Base-by-base conservation (phyloP, 2,113 vertebrate species). In the Dasyprocta punctata region DNA sequence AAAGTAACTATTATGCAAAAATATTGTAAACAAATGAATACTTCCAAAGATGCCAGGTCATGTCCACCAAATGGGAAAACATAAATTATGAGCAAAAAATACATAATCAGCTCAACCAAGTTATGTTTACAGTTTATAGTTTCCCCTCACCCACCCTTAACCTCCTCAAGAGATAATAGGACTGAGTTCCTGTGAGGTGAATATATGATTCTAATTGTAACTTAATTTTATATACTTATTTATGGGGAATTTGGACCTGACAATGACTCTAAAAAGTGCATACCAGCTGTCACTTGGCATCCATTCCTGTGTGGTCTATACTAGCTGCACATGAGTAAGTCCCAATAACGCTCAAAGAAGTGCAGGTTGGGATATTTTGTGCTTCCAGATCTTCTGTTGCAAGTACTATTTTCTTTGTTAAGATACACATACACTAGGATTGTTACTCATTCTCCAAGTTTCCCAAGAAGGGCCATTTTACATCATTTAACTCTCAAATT, bases 211-310 rank as follows among this genome's bases (percentile, higher is more conserved):
- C 56, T 97, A 95, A 98, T 97, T 97, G 83, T 88, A 97, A 98
- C 94, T 96, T 96, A 96, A 98, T 97, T 97, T 95, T 93, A 96
- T n/a, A 81, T 97, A 88, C 92, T 87, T 94, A 97, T 97, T 98
- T 98, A 96, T 75, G 87, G 89, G 78, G 67, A 69, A 82, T 97
- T 98, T 96, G 89, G 95, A 90, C 86, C 71, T 95, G 33, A 93
- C 87, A 95, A 38, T 91, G 80, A 65, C 93, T 98, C 88, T 87
- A 97, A 97, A 97, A 95, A 95, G 75, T 85, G 83, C 89, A 92
- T 63, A 69, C 81, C 96, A 97, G 92, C 93, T 98, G 96, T 95
- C 92, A 94, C 86, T 98, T 98, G 44, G 69, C 80, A 97, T 94
- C 93, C 65, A 85, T 98, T 49, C 58, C 28, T 30, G 54, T 17